Evolutionary conservation across 2,888 invertebrate species (phyloP), one percentile per base, ranked within the genome.

Genomic region (Dyspetes luteomarginatus): DNA sequence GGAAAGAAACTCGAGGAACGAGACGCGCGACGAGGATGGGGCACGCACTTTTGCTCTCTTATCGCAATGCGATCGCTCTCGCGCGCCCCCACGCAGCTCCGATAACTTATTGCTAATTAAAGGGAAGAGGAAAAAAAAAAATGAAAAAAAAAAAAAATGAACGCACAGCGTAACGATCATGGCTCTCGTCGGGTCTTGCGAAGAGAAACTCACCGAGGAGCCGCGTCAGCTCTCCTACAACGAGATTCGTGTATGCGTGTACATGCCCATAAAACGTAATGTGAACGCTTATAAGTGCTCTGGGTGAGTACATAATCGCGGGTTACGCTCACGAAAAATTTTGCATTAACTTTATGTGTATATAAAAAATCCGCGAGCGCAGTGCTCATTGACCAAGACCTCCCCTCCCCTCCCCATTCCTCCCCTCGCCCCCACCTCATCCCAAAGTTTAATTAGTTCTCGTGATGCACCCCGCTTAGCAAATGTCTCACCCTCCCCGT

Each of bases 31-130:
- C 24, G 68, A 69, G 60, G 24, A 26, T 24, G n/a, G 19, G 43
- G 55, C 12, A 28, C 55, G n/a, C 58, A 17, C 36, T 62, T 62
- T 56, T 24, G 19, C 45, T 22, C 50, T 64, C 64, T 82, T 85
- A 85, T 84, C 84, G 67, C 77, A 36, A 50, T 36, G 76, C 68
- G 80, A 85, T 85, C 78, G 83, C 72, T 52, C 69, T 22, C 65
- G 19, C 62, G 4, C 69, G 17, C 62, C 41, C 36, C 24, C 62
- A 30, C 60, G 19, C 56, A 56, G 50, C 55, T 72, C 58, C 83
- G 87, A 87, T 87, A 87, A 87, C 87, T 88, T 87, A 88, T 88
- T 86, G 86, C 86, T 87, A 87, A 88, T 88, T 88, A 87, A 88
- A 86, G 87, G 85, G 71, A 72, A 75, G 58, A 69, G 74, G 64